These are phyloP conservation scores for Dorcus parallelipipedus DNA, from an alignment of 2,888 invertebrate species.

Conservation along the genomic window DNA sequence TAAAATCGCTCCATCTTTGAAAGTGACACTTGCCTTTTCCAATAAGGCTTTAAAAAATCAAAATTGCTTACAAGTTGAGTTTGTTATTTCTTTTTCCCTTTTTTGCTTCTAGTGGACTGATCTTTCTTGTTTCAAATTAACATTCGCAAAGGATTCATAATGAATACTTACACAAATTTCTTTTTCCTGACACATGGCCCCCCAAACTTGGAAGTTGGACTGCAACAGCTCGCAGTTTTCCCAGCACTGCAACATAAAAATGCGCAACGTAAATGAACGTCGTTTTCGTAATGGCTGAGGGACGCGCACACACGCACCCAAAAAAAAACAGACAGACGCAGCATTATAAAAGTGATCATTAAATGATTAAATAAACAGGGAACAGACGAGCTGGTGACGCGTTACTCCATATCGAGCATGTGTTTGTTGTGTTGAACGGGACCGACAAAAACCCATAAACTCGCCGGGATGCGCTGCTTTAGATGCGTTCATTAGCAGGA, in stretches of 20 bases:
- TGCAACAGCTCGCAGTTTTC: conserved; percentile 71
- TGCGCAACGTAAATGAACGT: not conserved
- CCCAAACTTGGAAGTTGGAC: conserved; percentile 70
- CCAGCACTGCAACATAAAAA: conserved; percentile 66
- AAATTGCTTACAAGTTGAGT: too few species aligned
- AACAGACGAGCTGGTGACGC: conserved; percentile 30
- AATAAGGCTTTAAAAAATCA: too few species aligned
- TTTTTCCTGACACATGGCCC: conserved; percentile 66
- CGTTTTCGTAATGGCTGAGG: not conserved
- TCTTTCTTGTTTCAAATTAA: too few species aligned
- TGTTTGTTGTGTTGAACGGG: conserved; percentile 15
- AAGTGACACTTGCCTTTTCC: too few species aligned
- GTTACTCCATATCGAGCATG: conserved; percentile 27
- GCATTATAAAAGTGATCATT: conserved; percentile 27
- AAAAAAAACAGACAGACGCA: conserved; percentile 5
- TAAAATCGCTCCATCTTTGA: too few species aligned
- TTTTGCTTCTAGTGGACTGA: too few species aligned
- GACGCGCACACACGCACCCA: not conserved
- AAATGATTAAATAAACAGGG: conserved; percentile 36
- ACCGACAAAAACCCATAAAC: conserved; percentile 13
- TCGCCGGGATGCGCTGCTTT: conserved; percentile 4
- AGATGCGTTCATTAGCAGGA: conserved; percentile 15
- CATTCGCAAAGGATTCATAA: too few species aligned
- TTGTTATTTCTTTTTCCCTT: too few species aligned
- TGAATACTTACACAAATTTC: conserved; percentile 67